Percentiles rank a stretch among this genome's conserved stretches.
phyloP scores from a whole-genome alignment of 2,113 vertebrate species.

The Chauna torquata region DNA sequence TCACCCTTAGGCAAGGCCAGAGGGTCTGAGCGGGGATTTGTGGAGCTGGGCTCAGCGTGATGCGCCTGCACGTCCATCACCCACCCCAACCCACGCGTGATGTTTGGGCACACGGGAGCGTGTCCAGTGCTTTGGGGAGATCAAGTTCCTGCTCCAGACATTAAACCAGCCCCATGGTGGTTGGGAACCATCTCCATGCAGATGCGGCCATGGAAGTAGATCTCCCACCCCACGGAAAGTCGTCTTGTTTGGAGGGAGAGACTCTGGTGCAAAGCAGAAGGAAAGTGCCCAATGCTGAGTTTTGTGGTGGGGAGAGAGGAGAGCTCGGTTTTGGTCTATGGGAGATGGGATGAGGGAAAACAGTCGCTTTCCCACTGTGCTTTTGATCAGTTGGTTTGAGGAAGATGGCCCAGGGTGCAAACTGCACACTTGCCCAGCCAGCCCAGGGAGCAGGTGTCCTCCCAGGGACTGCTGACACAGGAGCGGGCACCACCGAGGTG shows the following conservation, averaged over 20 bases:
- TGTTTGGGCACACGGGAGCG: neutral
- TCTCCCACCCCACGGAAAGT: neutral
- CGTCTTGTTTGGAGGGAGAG: neutral
- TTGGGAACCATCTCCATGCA: neutral
- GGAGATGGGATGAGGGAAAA: neutral
- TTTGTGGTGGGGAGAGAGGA: neutral
- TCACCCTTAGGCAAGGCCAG: neutral
- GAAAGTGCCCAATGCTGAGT: neutral
- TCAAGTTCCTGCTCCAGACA: neutral
- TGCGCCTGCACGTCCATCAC: too few relatives aligned
- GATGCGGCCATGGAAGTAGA: neutral
- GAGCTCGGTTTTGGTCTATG: neutral
- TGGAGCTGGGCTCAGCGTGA: neutral
- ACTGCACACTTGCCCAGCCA: neutral
- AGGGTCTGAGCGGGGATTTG: neutral
- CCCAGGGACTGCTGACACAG: neutral
- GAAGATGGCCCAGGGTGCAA: neutral
- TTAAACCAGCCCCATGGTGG: neutral
- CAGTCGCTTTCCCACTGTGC: neutral
- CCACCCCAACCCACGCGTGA: accelerated
- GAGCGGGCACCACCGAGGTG: neutral
- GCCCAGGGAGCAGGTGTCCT: neutral
- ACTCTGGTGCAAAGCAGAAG: neutral
- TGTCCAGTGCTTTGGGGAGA: neutral
- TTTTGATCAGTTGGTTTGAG: neutral